Evolutionary conservation across 2,113 vertebrate species (phyloP), one percentile per base, ranked within the genome.

Genomic region (Perca fluviatilis): DNA sequence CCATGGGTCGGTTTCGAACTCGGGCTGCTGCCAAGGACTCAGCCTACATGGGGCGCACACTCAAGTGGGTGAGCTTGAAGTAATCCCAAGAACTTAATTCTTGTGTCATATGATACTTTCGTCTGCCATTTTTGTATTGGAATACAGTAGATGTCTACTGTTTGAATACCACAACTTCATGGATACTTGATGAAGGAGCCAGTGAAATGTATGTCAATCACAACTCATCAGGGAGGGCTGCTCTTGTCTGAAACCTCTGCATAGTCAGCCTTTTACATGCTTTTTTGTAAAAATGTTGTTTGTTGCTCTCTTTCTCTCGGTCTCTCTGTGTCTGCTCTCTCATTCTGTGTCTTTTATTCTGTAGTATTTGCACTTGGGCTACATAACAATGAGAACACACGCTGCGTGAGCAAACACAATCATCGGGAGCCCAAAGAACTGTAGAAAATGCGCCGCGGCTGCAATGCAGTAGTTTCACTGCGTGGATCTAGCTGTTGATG

Each of bases 331-430:
- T 54, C 36, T 80, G 66, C 68, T 76, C 80, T 77, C 62, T 80
- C 66, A 58, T 62, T 84, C 60, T 79, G 51, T 83, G 73, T 81
- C 33, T 90, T 83, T 81, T 53, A 70, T 78, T 77, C 70, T 90
- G 81, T 79, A 54, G 66, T 83, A 89, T 91, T 90, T 91, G 90
- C 86, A 82, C 83, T 86, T 85, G 92, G 84, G 76, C 79, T 76
- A 56, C 84, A 86, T 85, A 85, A 90, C 91, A 93, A 91, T 86
- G 86, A 87, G 74, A 83, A 69, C 84, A 66, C 80, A 79, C 21
- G 82, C 78, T 69, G 67, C 25, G 57, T 54, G 82, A 87, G 72
- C 90, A 91, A 91, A 91, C 80, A 86, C 82, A 91, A 88, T 85
- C 81, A 77, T 21, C 18, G 3, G 50, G 80, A 86, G 73, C 68